Evolutionary conservation across 2,888 invertebrate genomes (phyloP), one percentile per base, ranked within the genome.

Genomic region (Megaustenia siamemsis): DNA sequence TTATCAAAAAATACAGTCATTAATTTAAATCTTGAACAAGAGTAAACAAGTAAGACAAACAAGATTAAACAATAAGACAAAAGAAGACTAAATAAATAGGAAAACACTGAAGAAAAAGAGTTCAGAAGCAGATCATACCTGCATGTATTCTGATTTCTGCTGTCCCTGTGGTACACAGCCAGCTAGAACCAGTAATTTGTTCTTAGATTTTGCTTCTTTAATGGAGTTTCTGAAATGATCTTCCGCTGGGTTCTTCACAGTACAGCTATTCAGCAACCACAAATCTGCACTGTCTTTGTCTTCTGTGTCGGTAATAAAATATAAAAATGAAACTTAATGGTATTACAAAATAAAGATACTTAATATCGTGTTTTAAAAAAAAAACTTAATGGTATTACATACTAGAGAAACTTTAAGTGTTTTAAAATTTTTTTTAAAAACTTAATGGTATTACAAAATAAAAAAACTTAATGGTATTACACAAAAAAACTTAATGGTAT

Each of bases 201-300:
- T 97, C 1, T 95, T 95, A 45, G 95, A 95, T 90, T 95, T 95
- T 0, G 97, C 98, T 10, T 96, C 94, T 87, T 87, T 92, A 78
- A 99, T 94, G 86, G 95, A 95, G 95, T 98, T 98, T 87, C 97
- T 96, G 95, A 99, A 96, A 95, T 98, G 97, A 93, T 98, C 98
- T 93, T 99, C 99, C 0, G 98, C 97, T 0, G 99, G 99, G 93
- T 96, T 98, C 94, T 99, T 99, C 0, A 99, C 99, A 0, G 99
- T 99, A 93, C 99, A 99, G 79, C 98, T 98, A 94, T 99, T 99
- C 32, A 99, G 95, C 21, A 99, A 94, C 98, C 99, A 99, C 49
- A 99, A 94, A 94, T 98, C 97, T 0, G 99, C 99, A 21, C 95
- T 95, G 76, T 95, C 95, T 94, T 97, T 97, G 86, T 97, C 96